Percentiles rank a stretch among this genome's conserved stretches.
These are phyloP conservation scores for Cheilosia variabilis DNA, from an alignment of 2,888 invertebrate species.

Conservation along the genomic window DNA sequence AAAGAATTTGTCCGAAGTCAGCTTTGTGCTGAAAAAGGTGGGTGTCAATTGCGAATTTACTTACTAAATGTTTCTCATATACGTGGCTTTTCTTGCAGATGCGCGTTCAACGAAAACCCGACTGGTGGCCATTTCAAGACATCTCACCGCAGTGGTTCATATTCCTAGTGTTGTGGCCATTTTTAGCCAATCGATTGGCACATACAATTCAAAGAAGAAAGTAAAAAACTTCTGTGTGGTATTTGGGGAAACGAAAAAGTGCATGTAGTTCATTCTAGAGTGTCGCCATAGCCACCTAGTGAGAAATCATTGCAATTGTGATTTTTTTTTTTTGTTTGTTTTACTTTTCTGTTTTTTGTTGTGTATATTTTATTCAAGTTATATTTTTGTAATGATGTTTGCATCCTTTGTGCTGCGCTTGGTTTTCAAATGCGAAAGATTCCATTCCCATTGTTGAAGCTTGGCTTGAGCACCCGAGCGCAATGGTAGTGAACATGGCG, in stretches of 20 bases:
- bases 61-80: background rate
- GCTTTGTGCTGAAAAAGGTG: constrained; percentile 70
- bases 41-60: background rate
- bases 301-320: constrained; percentile 65
- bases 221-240: constrained; percentile 16
- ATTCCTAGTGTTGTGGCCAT: constrained; percentile 82
- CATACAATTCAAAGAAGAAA: constrained; percentile 60
- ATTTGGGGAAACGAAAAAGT: background rate
- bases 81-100: constrained; percentile 35
- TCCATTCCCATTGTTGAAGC: constrained; percentile 59
- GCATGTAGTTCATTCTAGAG: background rate
- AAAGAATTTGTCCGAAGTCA: constrained; percentile 79
- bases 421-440: constrained; percentile 27
- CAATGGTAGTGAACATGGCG: constrained; percentile 16
- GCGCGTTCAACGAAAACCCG: constrained; percentile 80
- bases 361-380: constrained; percentile 29
- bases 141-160: constrained; percentile 84
- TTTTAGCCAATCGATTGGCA: constrained; percentile 56
- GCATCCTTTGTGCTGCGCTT: constrained; percentile 60
- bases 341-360: constrained; percentile 46
- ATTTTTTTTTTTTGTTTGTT: constrained; percentile 49
- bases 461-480: constrained; percentile 29
- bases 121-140: constrained; percentile 87
- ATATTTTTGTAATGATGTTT: constrained; percentile 20
- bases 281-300: constrained; percentile 16